phyloP scores from a whole-genome alignment of 2,888 invertebrate genomes.

The Parapristionchus giblindavisi region DNA sequence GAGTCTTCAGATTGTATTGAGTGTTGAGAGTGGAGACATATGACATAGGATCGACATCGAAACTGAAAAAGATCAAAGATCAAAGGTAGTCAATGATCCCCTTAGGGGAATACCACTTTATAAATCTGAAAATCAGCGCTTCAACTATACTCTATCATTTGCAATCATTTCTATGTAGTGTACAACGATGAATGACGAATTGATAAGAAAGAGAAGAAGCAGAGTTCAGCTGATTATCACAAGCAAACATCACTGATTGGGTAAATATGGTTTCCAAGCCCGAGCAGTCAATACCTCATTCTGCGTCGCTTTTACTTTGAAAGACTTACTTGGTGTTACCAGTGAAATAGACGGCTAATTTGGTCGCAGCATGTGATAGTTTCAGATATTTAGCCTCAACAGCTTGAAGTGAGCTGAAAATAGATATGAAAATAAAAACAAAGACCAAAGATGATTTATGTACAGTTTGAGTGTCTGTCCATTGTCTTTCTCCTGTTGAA shows the following conservation, averaged over 20 bases:
- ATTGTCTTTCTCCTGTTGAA: neutral
- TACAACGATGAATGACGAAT: too few species aligned
- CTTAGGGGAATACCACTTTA: too few species aligned
- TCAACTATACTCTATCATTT: too few species aligned
- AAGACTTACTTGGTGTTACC: constrained; percentile 18
- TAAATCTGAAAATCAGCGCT: too few species aligned
- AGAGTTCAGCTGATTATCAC: too few species aligned
- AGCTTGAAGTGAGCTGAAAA: neutral
- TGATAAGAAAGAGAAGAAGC: too few species aligned
- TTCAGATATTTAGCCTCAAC: neutral
- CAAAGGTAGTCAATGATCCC: neutral
- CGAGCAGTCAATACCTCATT: too few species aligned
- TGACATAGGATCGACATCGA: neutral
- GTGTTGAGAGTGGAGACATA: neutral
- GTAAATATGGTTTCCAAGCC: too few species aligned
- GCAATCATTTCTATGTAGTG: too few species aligned
- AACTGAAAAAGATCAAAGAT: neutral
- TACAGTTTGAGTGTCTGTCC: constrained; percentile 10
- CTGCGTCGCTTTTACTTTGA: too few species aligned
- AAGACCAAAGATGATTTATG: neutral
- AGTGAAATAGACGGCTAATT: neutral
- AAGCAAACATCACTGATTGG: too few species aligned
- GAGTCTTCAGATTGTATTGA: neutral
- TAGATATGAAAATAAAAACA: too few species aligned
- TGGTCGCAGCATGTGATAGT: neutral